A percentile compares a stretch with the other conserved stretches of the same genome.
Conservation (phyloP, 23 tunicate species). For the Ciona savignyi region DNA sequence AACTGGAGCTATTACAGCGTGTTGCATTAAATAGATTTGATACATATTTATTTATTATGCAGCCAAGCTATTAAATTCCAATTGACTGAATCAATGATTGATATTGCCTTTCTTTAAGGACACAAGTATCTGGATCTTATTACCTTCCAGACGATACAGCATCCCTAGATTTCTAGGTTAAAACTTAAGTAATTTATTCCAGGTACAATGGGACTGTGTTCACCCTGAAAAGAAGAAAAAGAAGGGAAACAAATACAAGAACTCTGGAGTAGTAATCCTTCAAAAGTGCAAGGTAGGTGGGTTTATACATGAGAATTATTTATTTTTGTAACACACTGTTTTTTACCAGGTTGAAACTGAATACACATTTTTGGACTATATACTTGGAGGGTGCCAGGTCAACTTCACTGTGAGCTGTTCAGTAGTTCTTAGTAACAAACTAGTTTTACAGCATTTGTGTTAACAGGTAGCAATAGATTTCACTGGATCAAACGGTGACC, state of each 20-base stretch:
- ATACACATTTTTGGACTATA: conserved; percentile 83
- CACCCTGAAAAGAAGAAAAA: conserved; percentile 67
- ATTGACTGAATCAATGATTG: too few relatives aligned
- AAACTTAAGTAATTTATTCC: neutral
- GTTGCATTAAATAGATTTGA: too few relatives aligned
- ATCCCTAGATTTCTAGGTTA: too few relatives aligned
- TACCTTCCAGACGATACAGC: too few relatives aligned
- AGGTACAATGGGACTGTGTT: conserved; percentile 90
- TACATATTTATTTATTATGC: too few relatives aligned
- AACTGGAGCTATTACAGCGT: neutral
- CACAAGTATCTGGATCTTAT: too few relatives aligned
- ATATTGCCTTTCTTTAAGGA: too few relatives aligned
- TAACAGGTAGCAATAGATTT: conserved; percentile 92
- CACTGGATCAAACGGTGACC: conserved; percentile 99
- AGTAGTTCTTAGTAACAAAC: neutral
- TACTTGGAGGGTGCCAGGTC: conserved; percentile 78
- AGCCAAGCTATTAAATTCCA: too few relatives aligned
- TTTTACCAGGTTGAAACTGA: conserved; percentile 57
- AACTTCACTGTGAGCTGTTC: conserved; percentile 69
- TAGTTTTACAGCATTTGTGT: too few relatives aligned
- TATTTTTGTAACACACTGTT: neutral
- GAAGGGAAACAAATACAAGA: conserved; percentile 94
- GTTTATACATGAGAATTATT: neutral
- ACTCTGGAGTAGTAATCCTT: conserved; percentile 73
- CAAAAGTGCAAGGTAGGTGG: conserved; percentile 50